Conservation (phyloP, 2,797 vertebrate genomes). For the Gouania willdenowi region DNA sequence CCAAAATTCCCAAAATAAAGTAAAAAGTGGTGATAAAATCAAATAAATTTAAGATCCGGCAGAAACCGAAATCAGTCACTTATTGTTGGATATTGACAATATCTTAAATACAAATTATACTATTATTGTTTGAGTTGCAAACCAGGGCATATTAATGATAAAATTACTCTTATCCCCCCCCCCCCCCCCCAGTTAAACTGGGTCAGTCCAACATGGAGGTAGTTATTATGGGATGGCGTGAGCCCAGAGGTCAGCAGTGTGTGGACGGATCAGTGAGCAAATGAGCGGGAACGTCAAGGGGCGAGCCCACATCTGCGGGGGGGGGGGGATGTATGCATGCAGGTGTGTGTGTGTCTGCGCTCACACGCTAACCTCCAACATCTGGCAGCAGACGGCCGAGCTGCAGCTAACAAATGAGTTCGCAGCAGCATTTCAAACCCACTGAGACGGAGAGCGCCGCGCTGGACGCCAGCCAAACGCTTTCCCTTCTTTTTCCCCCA, state of each 20-base stretch:
- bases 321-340: conserved; percentile 19
- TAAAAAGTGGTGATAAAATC: too few relatives aligned
- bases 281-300: too few relatives aligned
- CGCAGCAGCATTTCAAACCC: conserved; percentile 29
- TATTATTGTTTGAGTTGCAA: too few relatives aligned
- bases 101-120: too few relatives aligned
- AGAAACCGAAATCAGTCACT: too few relatives aligned
- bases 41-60: too few relatives aligned
- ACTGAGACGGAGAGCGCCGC: conserved; percentile 47
- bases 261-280: not conserved
- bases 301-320: conserved; percentile 58
- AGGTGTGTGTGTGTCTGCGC: conserved; percentile 21
- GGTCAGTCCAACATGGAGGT: conserved; percentile 62
- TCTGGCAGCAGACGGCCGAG: conserved; percentile 65
- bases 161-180: too few relatives aligned
- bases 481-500: conserved; percentile 10
- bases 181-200: too few relatives aligned
- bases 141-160: too few relatives aligned
- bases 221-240: conserved; percentile 50
- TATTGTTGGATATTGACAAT: too few relatives aligned
- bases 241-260: conserved; percentile 30
- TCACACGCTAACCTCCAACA: conserved; percentile 73
- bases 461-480: conserved; percentile 31
- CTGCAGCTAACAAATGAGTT: conserved; percentile 48
- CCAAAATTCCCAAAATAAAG: too few relatives aligned